Percentiles rank a stretch among this genome's conserved stretches.
phyloP scores from a whole-genome alignment of 2,113 vertebrate genomes.

The Triplophysa siluroides region DNA sequence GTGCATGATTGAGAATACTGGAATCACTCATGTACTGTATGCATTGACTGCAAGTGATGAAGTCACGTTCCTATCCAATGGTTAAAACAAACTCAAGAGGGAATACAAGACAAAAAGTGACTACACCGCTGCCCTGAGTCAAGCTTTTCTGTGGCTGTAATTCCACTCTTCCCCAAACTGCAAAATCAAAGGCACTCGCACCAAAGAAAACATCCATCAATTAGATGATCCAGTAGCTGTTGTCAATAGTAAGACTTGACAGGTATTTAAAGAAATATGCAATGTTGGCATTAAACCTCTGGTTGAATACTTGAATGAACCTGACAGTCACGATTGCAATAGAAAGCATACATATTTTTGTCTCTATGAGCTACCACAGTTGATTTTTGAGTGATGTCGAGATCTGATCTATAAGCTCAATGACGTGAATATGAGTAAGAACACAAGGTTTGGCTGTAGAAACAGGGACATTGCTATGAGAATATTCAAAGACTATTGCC shows the following conservation, averaged over 20 bases:
- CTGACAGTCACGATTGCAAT: neutral
- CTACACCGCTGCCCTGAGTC: slow-evolving; percentile 49
- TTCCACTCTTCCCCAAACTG: slow-evolving; percentile 16
- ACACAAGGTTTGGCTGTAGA: neutral
- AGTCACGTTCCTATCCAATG: slow-evolving; percentile 3
- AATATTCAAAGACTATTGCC: slow-evolving; percentile 10
- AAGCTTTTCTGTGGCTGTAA: slow-evolving; percentile 44
- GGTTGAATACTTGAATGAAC: neutral
- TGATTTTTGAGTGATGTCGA: neutral
- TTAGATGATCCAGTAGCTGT: slow-evolving; percentile 42
- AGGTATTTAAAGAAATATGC: slow-evolving; percentile 36
- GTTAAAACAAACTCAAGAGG: slow-evolving; percentile 12
- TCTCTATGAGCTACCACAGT: neutral
- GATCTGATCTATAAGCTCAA: neutral
- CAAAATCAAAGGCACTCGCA: slow-evolving; percentile 57
- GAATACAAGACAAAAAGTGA: slow-evolving; percentile 16
- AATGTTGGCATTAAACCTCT: neutral
- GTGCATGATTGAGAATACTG: slow-evolving; percentile 16
- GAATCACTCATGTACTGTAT: slow-evolving; percentile 4
- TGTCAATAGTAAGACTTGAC: slow-evolving; percentile 33
- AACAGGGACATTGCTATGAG: neutral
- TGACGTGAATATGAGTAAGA: neutral
- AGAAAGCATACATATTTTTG: neutral
- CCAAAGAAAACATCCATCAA: slow-evolving; percentile 21
- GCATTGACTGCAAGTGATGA: neutral